A percentile compares a stretch with the other conserved stretches of the same genome.
These are phyloP conservation scores for Rhingia campestris DNA, from an alignment of 2,888 invertebrate species.

Conservation along the genomic window DNA sequence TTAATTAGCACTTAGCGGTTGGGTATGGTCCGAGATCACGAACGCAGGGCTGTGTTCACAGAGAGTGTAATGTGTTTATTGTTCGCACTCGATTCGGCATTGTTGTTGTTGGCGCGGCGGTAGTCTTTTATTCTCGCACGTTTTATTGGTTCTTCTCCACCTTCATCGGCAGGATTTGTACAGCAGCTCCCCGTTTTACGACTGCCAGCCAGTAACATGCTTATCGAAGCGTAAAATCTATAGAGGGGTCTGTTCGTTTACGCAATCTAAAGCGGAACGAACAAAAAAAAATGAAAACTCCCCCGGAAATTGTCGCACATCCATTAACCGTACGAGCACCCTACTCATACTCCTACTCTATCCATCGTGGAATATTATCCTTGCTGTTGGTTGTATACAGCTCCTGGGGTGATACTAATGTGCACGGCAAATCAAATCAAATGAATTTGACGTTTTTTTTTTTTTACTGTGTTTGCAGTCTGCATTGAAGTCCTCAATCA, in stretches of 20 bases:
- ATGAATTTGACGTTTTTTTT: conserved; percentile 50
- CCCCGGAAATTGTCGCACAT: conserved; percentile 73
- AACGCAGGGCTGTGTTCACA: conserved; percentile 14
- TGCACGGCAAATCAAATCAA: conserved; percentile 77
- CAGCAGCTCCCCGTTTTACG: conserved; percentile 7
- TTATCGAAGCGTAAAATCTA: conserved; percentile 69
- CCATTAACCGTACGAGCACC: conserved; percentile 58
- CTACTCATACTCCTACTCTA: conserved; percentile 13
- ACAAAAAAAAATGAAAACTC: conserved; percentile 13
- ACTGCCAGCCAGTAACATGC: conserved; percentile 14
- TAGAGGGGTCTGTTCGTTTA: conserved; percentile 57
- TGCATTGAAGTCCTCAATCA: conserved; percentile 63
- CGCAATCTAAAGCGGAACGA: conserved; percentile 66
- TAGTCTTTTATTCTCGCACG: neutral
- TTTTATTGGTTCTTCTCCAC: neutral
- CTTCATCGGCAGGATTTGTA: conserved; percentile 1
- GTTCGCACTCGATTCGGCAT: conserved; percentile 67
- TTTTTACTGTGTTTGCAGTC: conserved; percentile 8
- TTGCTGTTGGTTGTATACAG: conserved; percentile 28
- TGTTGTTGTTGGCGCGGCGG: conserved; percentile 47
- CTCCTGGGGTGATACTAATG: conserved; percentile 74
- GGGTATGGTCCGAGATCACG: conserved; percentile 20
- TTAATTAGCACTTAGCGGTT: conserved; percentile 73
- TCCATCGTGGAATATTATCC: conserved; percentile 35
- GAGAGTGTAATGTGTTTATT: conserved; percentile 68